These are phyloP conservation scores for Micromys minutus DNA, from an alignment of 2,113 vertebrate genomes.

Conservation along the genomic window DNA sequence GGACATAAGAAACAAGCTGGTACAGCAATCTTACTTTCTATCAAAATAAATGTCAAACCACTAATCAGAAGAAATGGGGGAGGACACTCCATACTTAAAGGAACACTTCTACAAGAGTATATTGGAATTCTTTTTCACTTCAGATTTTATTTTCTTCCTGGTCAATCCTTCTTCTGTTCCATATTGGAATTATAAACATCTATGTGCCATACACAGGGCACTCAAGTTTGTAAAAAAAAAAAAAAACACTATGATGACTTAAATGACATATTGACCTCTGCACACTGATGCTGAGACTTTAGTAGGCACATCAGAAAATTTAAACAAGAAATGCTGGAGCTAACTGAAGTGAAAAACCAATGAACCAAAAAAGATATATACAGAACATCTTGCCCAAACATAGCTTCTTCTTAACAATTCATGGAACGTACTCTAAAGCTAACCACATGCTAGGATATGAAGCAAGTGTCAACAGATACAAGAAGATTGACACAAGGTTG, in stretches of 20 bases:
- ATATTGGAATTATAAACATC: background rate
- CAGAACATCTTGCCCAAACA: no score
- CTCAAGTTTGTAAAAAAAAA: background rate
- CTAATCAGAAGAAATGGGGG: background rate
- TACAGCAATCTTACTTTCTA: background rate
- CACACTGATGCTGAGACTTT: background rate
- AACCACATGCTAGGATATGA: background rate
- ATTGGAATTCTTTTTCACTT: background rate
- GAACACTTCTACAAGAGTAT: background rate
- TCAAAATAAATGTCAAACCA: background rate
- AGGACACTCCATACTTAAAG: background rate
- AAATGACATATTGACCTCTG: background rate
- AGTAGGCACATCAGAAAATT: background rate
- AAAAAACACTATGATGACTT: background rate
- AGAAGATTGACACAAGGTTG: background rate
- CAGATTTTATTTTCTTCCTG: no score
- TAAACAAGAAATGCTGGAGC: background rate
- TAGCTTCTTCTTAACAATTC: background rate
- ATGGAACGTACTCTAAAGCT: background rate
- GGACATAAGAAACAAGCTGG: background rate
- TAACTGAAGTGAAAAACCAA: background rate
- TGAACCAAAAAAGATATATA: background rate
- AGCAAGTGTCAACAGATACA: background rate
- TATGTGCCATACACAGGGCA: background rate
- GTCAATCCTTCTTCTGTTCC: no score